phyloP scores from a whole-genome alignment of 1,140 invertebrate genomes.

The Drosophila sulfurigaster region DNA sequence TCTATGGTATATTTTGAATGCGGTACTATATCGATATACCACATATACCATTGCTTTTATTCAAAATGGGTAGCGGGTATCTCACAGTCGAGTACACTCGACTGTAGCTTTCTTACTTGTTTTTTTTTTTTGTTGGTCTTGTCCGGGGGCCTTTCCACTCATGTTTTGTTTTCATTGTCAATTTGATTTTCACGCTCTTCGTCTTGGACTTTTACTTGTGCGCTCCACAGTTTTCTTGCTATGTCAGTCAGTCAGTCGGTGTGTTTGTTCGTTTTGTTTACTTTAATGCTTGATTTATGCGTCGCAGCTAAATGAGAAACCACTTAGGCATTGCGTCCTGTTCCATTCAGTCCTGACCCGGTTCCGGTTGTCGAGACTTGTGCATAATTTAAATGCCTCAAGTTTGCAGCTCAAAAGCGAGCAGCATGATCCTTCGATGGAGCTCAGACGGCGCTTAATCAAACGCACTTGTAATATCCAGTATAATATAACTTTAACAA shows the following conservation, averaged over 20 bases:
- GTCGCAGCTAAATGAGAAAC: conserved; percentile 72
- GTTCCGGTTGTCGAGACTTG: conserved; percentile 47
- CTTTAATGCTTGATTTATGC: conserved; percentile 73
- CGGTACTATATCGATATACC: too few species aligned
- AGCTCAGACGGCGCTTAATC: conserved; percentile 48
- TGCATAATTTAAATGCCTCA: conserved; percentile 58
- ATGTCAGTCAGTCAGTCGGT: not conserved
- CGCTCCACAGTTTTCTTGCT: conserved; percentile 1
- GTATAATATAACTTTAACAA: conserved; percentile 63
- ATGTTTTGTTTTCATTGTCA: not conserved
- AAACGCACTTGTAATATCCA: conserved; percentile 52
- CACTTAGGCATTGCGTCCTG: conserved; percentile 56
- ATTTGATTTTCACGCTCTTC: conserved; percentile 11
- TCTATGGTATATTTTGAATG: too few species aligned
- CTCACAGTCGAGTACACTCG: too few species aligned
- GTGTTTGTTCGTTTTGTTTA: conserved; percentile 56
- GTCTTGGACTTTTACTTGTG: not conserved
- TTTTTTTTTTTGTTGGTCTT: not conserved
- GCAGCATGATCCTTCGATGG: not conserved
- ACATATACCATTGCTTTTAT: too few species aligned
- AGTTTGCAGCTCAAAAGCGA: conserved; percentile 12
- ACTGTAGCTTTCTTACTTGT: too few species aligned
- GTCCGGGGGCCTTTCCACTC: not conserved
- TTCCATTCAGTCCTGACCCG: conserved; percentile 38
- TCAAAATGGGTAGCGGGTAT: too few species aligned